A percentile compares a stretch with the other conserved stretches of the same genome.
Evolutionary conservation across 2,113 vertebrate species (phyloP).

Genomic region (Rhabdornis inornatus): DNA sequence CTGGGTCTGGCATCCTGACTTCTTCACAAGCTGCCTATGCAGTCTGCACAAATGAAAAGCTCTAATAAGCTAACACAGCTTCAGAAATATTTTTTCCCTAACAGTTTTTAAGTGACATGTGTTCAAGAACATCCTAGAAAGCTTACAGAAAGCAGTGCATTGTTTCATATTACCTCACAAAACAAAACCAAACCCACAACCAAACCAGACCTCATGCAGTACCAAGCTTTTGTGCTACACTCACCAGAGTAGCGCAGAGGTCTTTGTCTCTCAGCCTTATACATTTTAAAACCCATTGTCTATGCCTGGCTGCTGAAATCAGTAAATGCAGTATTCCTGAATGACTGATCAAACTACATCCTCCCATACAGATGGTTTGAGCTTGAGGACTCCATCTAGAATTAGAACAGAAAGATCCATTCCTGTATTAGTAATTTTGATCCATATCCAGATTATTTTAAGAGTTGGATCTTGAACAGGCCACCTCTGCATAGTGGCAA

Average conservation of each 20-base stretch:
- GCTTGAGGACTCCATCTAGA: not conserved
- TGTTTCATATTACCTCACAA: not conserved
- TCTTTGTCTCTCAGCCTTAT: not conserved
- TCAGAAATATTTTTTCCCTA: not conserved
- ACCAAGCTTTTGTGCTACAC: not conserved
- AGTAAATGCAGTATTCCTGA: not conserved
- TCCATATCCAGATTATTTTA: not conserved
- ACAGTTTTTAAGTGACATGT: not conserved
- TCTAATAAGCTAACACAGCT: not conserved
- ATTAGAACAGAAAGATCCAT: not conserved
- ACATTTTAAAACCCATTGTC: not conserved
- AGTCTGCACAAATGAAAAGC: not conserved
- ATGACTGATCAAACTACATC: not conserved
- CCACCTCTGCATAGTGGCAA: not conserved
- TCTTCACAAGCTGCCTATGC: not conserved
- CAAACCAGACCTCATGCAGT: not conserved
- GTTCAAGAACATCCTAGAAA: not conserved
- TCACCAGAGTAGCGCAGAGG: not conserved
- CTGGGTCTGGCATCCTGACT: not conserved
- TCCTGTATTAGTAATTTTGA: not conserved
- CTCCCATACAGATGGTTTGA: not conserved
- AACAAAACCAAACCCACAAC: not conserved
- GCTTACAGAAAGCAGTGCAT: not conserved
- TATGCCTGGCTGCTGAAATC: not conserved
- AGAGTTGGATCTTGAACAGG: not conserved